These are phyloP conservation scores for Drosophila aldrichi DNA, from an alignment of 2,888 invertebrate species.

Conservation along the genomic window DNA sequence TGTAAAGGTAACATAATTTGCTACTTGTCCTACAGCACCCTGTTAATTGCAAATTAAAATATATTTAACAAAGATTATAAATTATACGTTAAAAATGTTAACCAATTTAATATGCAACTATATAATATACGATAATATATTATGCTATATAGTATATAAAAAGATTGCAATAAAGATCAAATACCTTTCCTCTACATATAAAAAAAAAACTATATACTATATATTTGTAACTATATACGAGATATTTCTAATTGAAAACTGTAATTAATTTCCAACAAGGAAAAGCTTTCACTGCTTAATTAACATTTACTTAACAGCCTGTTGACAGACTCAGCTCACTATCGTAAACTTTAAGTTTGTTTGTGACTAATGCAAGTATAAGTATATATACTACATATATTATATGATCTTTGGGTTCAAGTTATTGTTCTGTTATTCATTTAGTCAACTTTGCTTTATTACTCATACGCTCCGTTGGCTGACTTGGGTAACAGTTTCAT, in stretches of 20 bases:
- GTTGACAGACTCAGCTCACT: not conserved
- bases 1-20: too few relatives aligned
- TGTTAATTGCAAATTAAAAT: too few relatives aligned
- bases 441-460: not conserved
- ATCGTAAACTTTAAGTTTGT: too few relatives aligned
- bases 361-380: not conserved
- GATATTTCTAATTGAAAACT: too few relatives aligned
- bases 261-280: not conserved
- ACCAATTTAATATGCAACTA: not conserved
- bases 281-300: constrained; percentile 1
- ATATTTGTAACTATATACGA: too few relatives aligned
- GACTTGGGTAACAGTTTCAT: not conserved
- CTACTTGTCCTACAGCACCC: too few relatives aligned
- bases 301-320: constrained; percentile 1
- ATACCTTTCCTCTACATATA: not conserved
- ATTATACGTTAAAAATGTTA: not conserved
- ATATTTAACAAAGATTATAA: too few relatives aligned
- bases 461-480: constrained; percentile 31
- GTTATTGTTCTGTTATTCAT: not conserved
- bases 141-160: too few relatives aligned
- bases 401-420: constrained; percentile 1
- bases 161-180: not conserved
- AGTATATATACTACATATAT: not conserved
- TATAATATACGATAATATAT: not conserved
- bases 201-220: not conserved